Base-by-base conservation (phyloP, 2,888 invertebrate genomes). In the Bimastos eiseni region DNA sequence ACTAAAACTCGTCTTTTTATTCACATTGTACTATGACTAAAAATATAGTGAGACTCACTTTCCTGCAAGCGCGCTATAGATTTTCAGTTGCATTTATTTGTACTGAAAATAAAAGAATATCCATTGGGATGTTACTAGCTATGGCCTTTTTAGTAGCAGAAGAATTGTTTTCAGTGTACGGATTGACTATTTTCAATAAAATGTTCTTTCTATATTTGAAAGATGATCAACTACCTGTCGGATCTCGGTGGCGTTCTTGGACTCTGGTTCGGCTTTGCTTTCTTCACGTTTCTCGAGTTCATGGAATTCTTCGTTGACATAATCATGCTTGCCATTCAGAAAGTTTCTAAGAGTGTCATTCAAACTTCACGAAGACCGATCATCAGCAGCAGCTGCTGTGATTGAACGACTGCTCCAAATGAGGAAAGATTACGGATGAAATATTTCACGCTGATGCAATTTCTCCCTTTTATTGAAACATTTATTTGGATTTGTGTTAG, bases 201-300 rank as follows among this genome's bases (percentile, higher is more conserved):
- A 17, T 70, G 70, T 70, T 30, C 70, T 70, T 11, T 70, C 30
- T n/a, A n/a, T 70, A 8, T 70, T 70, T 70, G 8, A 70, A n/a
- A 70, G 86, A 36, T 86, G 86, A 86, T 37, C 37, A 86, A 86
- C 86, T 86, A 86, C 37, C 11, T 86, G 34, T 86, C 86, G 34
- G 86, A 86, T 34, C 36, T 86, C 37, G 86, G 86, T 36, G 86
- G 86, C 17, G 34, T 86, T 86, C 86, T 86, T 86, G 86, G 86
- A 34, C 34, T 86, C n/a, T 86, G 86, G 86, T 86, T 86, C 37
- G 86, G 86, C 8, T 34, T 86, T 37, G 86, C 86, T 24, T 86
- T 86, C 86, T 86, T 86, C 37, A 37, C 86, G 17, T 30, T 86
- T 3, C 24, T 86, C 86, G 86, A 86, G 86, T 34, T 86, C 30